Conservation (phyloP, 2,888 invertebrate genomes). For the Dolomedes plantarius region DNA sequence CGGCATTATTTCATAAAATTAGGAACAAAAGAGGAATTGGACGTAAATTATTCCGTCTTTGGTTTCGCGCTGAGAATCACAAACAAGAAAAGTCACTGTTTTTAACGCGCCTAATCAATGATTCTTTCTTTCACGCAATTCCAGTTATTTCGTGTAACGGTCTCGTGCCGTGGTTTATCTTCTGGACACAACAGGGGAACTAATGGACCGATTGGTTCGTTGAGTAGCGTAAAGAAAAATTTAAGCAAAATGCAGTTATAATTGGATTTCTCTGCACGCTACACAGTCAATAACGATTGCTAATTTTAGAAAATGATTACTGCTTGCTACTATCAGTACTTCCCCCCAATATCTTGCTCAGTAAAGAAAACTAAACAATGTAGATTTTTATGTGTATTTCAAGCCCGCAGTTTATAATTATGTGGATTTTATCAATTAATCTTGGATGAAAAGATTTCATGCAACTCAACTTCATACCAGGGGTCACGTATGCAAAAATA, state of each 20-base stretch:
- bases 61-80: neutral
- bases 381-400: too few relatives aligned
- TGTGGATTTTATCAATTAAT: too few relatives aligned
- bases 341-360: too few relatives aligned
- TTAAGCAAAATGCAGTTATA: slow-evolving; percentile 43
- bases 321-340: too few relatives aligned
- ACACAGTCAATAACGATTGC: slow-evolving; percentile 34
- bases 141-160: slow-evolving; percentile 33
- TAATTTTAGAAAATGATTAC: slow-evolving; percentile 11
- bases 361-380: too few relatives aligned
- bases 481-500: too few relatives aligned
- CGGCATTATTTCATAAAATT: neutral
- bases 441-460: too few relatives aligned
- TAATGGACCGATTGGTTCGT: slow-evolving; percentile 52
- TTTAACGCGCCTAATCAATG: slow-evolving; percentile 48
- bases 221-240: slow-evolving; percentile 28
- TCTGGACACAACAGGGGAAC: neutral
- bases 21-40: neutral
- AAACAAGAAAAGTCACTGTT: slow-evolving; percentile 20
- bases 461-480: too few relatives aligned
- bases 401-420: too few relatives aligned
- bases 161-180: slow-evolving; percentile 44
- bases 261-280: slow-evolving; percentile 53
- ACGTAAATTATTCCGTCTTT: neutral
- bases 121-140: slow-evolving; percentile 44